Conservation (phyloP, 30 jellyfish, hydroid and myxozoan species). For the Aurelia sp. region DNA sequence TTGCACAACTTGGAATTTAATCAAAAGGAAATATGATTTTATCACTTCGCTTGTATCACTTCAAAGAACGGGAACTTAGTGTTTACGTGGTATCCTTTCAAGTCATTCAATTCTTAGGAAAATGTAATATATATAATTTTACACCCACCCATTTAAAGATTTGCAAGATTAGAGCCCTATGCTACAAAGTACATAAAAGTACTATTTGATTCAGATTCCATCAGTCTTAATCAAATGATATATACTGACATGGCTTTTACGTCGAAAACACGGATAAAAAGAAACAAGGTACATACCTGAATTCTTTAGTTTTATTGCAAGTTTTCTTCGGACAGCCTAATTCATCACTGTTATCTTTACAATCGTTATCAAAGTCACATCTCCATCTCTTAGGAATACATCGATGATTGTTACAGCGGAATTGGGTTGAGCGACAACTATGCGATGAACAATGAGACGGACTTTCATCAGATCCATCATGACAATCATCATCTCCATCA, state of each 20-base stretch:
- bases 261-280: background rate
- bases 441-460: slow-evolving; percentile 63
- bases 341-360: slow-evolving; percentile 95
- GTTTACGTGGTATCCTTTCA: too few relatives aligned
- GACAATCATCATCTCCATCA: slow-evolving; percentile 97
- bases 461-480: slow-evolving; percentile 94
- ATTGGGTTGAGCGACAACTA: slow-evolving; percentile 75
- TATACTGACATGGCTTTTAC: too few relatives aligned
- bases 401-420: slow-evolving; percentile 79
- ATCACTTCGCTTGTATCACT: too few relatives aligned
- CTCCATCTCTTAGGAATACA: slow-evolving; percentile 91
- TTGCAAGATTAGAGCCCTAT: too few relatives aligned
- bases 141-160: too few relatives aligned
- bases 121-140: too few relatives aligned
- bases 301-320: slow-evolving; percentile 64
- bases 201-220: too few relatives aligned
- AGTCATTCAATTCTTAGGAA: too few relatives aligned
- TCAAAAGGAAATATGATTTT: too few relatives aligned
- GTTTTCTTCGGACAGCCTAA: slow-evolving; percentile 67
- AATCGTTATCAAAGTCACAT: slow-evolving; percentile 94
- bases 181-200: background rate
- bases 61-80: too few relatives aligned
- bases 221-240: too few relatives aligned
- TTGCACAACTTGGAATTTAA: slow-evolving; percentile 70
- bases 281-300: slow-evolving; percentile 61